Evolutionary conservation across 1,140 invertebrate genomes (phyloP).

Genomic region (Microplitis demolitor): DNA sequence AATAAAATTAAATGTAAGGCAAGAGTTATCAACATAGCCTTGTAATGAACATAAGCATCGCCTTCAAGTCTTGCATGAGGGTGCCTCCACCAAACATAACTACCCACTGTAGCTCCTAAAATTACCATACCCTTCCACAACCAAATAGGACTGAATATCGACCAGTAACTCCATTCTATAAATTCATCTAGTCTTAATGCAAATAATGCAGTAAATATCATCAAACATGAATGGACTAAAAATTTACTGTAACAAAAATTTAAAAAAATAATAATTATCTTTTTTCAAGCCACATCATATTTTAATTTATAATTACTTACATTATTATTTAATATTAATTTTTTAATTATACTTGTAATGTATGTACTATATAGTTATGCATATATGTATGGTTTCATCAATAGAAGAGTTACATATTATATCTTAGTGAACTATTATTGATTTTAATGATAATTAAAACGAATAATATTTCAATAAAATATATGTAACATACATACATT

Average conservation of each 20-base stretch:
- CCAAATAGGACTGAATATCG: constrained; percentile 94
- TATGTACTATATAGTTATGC: not conserved
- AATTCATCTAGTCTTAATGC: constrained; percentile 86
- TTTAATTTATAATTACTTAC: not conserved
- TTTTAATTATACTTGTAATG: constrained; percentile 2
- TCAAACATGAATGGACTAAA: constrained; percentile 89
- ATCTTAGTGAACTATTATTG: too few species aligned
- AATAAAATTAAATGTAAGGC: constrained; percentile 91
- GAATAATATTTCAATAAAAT: too few species aligned
- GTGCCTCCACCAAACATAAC: constrained; percentile 93
- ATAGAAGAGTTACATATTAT: too few species aligned
- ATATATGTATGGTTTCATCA: too few species aligned
- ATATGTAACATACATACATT: too few species aligned
- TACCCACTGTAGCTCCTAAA: constrained; percentile 84
- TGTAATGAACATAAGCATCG: constrained; percentile 95
- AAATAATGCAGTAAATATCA: constrained; percentile 89
- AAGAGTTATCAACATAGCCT: constrained; percentile 94
- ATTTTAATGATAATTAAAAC: too few species aligned
- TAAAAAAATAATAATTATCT: not conserved
- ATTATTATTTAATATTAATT: constrained; percentile 7
- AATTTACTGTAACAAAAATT: constrained; percentile 78
- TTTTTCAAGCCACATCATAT: not conserved
- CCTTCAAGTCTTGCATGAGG: constrained; percentile 90
- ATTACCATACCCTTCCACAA: constrained; percentile 94
- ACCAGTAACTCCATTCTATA: constrained; percentile 92